phyloP scores from a whole-genome alignment of 2,113 vertebrate genomes.

The Labrus mixtus region DNA sequence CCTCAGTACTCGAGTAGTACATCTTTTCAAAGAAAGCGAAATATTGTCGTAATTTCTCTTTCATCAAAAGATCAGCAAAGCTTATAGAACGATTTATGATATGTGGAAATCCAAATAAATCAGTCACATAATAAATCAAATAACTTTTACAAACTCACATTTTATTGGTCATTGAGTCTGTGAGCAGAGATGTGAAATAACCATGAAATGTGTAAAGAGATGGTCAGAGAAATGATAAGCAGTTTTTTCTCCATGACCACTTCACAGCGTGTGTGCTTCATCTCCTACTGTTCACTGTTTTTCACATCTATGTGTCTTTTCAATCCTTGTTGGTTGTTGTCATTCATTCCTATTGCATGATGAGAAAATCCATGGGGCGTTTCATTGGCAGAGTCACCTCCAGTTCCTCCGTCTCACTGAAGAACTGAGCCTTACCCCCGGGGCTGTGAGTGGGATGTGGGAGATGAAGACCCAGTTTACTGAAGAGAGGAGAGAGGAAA shows the following conservation, averaged over 20 bases:
- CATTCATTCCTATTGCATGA: slow-evolving; percentile 66
- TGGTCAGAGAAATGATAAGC: too few species aligned
- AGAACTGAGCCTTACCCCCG: slow-evolving; percentile 87
- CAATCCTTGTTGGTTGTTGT: not conserved
- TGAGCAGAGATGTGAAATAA: not conserved
- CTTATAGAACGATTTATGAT: not conserved
- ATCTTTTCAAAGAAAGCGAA: not conserved
- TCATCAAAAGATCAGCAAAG: not conserved
- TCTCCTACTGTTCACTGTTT: not conserved
- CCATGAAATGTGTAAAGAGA: not conserved
- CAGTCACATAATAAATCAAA: not conserved
- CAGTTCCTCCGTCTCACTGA: slow-evolving; percentile 84
- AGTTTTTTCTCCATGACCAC: not conserved
- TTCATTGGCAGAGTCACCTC: slow-evolving; percentile 89
- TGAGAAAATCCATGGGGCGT: slow-evolving; percentile 85
- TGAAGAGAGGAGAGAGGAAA: slow-evolving; percentile 68
- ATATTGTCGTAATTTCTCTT: not conserved
- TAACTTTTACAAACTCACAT: not conserved
- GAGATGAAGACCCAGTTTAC: slow-evolving; percentile 91
- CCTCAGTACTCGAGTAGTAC: not conserved
- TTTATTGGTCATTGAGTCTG: not conserved
- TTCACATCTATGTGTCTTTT: not conserved
- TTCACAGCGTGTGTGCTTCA: not conserved
- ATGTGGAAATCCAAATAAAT: not conserved
- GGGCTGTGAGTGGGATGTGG: slow-evolving; percentile 86